Conservation (phyloP, 2,888 invertebrate genomes). For the Trypoxylon attenuatum region DNA sequence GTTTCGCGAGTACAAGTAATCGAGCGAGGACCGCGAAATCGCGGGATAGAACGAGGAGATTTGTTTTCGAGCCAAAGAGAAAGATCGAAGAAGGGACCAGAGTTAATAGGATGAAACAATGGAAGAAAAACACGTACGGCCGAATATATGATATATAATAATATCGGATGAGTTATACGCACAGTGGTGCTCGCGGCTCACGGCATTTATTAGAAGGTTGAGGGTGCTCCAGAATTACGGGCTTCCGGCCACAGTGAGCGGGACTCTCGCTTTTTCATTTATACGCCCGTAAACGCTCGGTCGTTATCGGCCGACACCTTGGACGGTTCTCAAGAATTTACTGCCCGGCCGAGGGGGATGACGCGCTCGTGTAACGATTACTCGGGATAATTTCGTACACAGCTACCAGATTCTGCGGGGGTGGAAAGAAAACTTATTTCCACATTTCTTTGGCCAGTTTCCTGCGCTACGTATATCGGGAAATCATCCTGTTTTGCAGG, state of each 20-base stretch:
- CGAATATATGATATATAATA: conserved; percentile 34
- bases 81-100: not conserved
- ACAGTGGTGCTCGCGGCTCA: conserved; percentile 44
- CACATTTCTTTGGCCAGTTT: too few species aligned
- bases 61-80: not conserved
- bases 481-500: too few species aligned
- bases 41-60: too few species aligned
- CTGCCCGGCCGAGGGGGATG: conserved; percentile 42
- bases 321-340: conserved; percentile 58
- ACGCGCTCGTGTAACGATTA: conserved; percentile 51
- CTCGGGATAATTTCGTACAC: conserved; percentile 49
- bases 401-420: conserved; percentile 25
- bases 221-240: conserved; percentile 55
- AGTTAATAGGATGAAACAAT: conserved; percentile 24
- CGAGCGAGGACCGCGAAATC: too few species aligned
- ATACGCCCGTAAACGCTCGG: conserved; percentile 58
- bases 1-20: too few species aligned
- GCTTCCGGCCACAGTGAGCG: conserved; percentile 43
- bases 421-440: too few species aligned
- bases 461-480: too few species aligned
- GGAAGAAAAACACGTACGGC: conserved; percentile 15
- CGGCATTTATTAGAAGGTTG: conserved; percentile 60
- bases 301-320: conserved; percentile 58
- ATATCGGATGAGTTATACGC: conserved; percentile 55
- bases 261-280: conserved; percentile 57